Evolutionary conservation across 2,888 invertebrate species (phyloP), one percentile per base, ranked within the genome.

Genomic region (Microctonus aethiopoides): DNA sequence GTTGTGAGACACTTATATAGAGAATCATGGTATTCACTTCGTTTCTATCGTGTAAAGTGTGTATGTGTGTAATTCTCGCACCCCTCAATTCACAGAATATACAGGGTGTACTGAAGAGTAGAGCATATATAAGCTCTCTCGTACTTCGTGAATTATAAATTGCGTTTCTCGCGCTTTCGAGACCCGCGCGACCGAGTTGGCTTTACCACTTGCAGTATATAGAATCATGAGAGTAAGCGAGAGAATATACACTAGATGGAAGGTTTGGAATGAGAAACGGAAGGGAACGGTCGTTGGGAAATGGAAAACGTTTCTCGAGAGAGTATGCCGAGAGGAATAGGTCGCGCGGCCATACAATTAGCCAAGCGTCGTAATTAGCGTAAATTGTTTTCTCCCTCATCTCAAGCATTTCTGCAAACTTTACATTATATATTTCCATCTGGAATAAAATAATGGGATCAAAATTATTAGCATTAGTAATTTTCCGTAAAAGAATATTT

Each of bases 351-450:
- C 72, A 80, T 83, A 82, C 83, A 84, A 85, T 85, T 84, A 85
- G 83, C 80, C 81, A 24, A 76, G 80, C 78, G 79, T 82, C 78
- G 83, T 83, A 85, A 85, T 85, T 84, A 85, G 83, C 84, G 83
- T 80, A 82, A 84, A 85, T 84, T 84, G 83, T 84, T 83, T 84
- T 82, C 81, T 80, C 74, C 78, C 74, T 66, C 72, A 64, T 62
- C n/a, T 61, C 56, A 26, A 56, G n/a, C 29, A 56, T 22, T 34
- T 46, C 32, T 64, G 52, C 34, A 54, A 54, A 54, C 36, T 39
- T 22, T 20, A 16, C 6, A 36, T 22, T 39, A 34, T 26, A n/a
- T 3, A 34, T 22, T 41, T 39, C 0, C n/a, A 13, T n/a, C 1
- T 11, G 1, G 9, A 57, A 22, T 32, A 29, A 32, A 57, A 57